Percentiles rank a stretch among this genome's conserved stretches.
Conservation (phyloP, 2,797 vertebrate genomes). For the Semotilus atromaculatus region DNA sequence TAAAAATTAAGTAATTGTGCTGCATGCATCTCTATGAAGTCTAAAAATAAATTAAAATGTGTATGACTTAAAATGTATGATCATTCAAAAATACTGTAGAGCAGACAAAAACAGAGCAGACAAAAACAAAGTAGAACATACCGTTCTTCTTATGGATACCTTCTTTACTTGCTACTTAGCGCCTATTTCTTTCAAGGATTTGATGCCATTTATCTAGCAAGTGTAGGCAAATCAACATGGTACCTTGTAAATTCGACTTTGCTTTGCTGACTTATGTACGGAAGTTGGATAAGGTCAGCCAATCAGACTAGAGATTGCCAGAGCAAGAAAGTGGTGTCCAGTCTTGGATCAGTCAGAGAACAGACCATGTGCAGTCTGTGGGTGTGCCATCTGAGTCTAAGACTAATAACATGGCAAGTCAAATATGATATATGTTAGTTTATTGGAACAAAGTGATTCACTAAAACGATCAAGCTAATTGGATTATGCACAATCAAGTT, state of each 20-base stretch:
- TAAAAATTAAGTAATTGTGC: neutral
- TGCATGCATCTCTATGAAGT: neutral
- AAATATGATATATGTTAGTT: slow-evolving; percentile 27
- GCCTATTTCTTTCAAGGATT: neutral
- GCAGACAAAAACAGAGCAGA: neutral
- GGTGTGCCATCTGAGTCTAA: neutral
- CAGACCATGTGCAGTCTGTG: neutral
- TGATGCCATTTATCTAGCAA: neutral
- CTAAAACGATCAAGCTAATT: slow-evolving; percentile 28
- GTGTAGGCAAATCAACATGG: neutral
- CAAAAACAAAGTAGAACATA: neutral
- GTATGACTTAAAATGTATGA: neutral
- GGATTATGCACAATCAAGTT: neutral
- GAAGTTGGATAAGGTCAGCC: neutral
- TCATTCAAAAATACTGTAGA: neutral
- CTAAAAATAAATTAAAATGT: neutral
- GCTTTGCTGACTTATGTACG: neutral
- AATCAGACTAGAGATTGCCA: no score
- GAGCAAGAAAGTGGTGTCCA: neutral
- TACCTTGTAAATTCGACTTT: neutral
- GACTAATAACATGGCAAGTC: slow-evolving; percentile 6
- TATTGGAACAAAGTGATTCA: slow-evolving; percentile 13
- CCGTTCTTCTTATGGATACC: neutral
- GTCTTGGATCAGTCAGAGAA: neutral
- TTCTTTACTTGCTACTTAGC: neutral